Conservation (phyloP, 2,888 invertebrate species). For the Lepidocyrtinus sp. region DNA sequence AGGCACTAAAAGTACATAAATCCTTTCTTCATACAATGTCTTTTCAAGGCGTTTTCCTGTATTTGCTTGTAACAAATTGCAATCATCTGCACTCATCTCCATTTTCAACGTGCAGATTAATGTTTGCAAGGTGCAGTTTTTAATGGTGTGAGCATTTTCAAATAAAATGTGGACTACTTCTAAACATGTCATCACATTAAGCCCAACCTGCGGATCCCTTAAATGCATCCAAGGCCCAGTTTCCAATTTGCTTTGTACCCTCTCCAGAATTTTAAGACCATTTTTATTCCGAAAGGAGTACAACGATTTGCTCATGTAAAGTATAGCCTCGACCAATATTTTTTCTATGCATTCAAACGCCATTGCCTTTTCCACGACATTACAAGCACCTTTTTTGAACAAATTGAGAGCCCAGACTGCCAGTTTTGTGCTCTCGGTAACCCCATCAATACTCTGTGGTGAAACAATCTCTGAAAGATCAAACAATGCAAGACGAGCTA, state of each 20-base stretch:
- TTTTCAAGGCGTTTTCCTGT: background rate
- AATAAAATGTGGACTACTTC: background rate
- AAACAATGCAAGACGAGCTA: background rate
- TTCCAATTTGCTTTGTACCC: background rate
- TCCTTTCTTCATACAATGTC: background rate
- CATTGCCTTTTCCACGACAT: no score
- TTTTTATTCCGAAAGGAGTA: background rate
- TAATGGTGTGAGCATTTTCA: background rate
- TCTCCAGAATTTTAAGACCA: background rate
- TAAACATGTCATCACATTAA: background rate
- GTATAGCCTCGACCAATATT: background rate
- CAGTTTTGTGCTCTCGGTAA: background rate
- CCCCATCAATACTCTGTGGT: background rate
- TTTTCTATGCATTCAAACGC: no score
- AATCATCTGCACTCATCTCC: background rate
- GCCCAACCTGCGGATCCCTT: background rate
- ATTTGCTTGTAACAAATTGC: background rate
- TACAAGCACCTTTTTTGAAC: no score
- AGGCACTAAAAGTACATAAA: background rate
- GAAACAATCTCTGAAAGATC: background rate
- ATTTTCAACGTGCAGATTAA: background rate
- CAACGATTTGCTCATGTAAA: background rate
- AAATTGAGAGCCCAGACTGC: no score
- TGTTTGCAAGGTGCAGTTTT: background rate
- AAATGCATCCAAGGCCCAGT: background rate